phyloP scores from a whole-genome alignment of 2,797 vertebrate species.

The Zalophus californianus region DNA sequence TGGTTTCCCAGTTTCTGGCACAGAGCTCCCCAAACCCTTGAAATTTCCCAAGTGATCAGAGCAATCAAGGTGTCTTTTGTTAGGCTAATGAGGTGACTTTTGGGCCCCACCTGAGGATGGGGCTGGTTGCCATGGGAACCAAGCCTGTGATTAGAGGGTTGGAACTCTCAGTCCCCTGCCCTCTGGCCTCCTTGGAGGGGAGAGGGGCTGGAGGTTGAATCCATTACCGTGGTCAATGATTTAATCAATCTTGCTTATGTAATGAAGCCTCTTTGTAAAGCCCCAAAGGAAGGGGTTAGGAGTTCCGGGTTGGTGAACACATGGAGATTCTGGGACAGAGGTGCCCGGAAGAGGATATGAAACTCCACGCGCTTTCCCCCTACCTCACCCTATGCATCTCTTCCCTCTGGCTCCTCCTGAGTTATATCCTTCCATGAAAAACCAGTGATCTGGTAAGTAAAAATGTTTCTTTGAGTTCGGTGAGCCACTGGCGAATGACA shows the following conservation, averaged over 20 bases:
- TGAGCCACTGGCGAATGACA: background rate
- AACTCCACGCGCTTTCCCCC: no score
- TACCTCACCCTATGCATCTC: background rate
- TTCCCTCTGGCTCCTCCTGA: background rate
- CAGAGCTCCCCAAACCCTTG: background rate
- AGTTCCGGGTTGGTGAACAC: background rate
- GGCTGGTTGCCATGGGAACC: background rate
- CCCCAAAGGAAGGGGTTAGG: background rate
- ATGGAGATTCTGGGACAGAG: background rate
- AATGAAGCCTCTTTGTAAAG: background rate
- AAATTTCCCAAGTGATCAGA: background rate
- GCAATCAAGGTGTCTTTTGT: background rate
- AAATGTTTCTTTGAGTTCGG: background rate
- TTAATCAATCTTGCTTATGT: background rate
- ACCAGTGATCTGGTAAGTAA: background rate
- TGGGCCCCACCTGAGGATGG: background rate
- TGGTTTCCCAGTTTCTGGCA: background rate
- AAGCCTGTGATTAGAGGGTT: background rate
- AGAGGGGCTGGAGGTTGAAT: background rate
- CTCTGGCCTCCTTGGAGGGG: background rate
- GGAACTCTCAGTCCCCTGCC: background rate
- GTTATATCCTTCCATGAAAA: background rate
- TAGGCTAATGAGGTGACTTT: background rate
- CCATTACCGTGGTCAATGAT: background rate
- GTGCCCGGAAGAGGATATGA: no score